Evolutionary conservation across 2,888 invertebrate species (phyloP), one percentile per base, ranked within the genome.

Genomic region (Dexiosoma caninum): DNA sequence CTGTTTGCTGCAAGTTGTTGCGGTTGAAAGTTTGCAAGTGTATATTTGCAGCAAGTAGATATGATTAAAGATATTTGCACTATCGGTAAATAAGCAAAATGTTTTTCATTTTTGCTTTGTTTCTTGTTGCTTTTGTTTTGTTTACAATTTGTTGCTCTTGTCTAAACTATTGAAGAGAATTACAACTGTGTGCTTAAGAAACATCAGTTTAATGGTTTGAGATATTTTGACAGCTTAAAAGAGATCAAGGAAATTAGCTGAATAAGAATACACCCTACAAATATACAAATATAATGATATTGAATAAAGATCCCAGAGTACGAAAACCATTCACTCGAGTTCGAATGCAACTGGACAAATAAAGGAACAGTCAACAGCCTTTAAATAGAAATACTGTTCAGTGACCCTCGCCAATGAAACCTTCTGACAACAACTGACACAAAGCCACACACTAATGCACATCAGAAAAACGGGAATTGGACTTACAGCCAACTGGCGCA

Each of bases 1-100:
- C 75, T 59, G 75, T 42, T 49, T 67, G 40, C 49, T 55, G 74
- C 64, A 32, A 55, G 46, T 60, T 53, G 44, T 35, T 55, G 1
- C 8, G 12, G 8, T 23, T 59, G 21, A 37, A 40, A 27, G 35
- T 16, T 19, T 12, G 30, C 21, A 44, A 35, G 12, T 27, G 57
- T 37, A 16, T n/a, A 35, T 70, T 62, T 64, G 64, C 70, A 71
- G 49, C 64, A 77, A 77, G 42, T 67, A 32, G 21, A 30, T 64
- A 57, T 40, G 76, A 69, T 69, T 69, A 53, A 42, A 77, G 42
- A 77, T 57, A 77, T 64, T 77, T 77, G 55, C 35, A 35, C 51
- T 59, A 77, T 77, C 70, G 64, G 8, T 57, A 71, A 42, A 71
- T 49, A 66, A 71, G 57, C 64, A 77, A 77, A 71, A 71, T 71